phyloP scores from a whole-genome alignment of 2,113 vertebrate species.

The Caranx ignobilis region DNA sequence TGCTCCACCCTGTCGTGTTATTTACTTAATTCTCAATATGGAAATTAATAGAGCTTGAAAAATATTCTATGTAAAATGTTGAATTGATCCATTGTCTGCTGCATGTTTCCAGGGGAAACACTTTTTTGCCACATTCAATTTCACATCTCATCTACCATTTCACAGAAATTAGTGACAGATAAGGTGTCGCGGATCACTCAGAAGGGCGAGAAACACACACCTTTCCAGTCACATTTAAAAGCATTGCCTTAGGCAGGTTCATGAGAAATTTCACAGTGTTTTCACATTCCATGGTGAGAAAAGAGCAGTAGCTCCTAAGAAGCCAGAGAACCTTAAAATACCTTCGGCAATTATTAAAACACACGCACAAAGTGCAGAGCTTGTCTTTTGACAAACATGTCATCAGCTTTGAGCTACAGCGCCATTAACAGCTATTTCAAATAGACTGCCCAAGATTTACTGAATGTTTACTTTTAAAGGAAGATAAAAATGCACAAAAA shows the following conservation, averaged over 20 bases:
- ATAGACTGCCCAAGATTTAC: conserved; percentile 9
- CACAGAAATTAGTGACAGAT: conserved; percentile 50
- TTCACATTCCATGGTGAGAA: conserved; percentile 28
- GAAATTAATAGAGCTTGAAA: conserved; percentile 1
- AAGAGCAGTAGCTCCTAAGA: conserved; percentile 12
- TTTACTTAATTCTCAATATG: neutral
- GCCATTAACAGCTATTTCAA: neutral
- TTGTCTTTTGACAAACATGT: conserved; percentile 17
- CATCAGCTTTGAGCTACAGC: conserved; percentile 11
- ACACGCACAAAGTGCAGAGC: conserved; percentile 4
- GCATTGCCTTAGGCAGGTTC: conserved; percentile 28
- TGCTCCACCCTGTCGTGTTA: neutral
- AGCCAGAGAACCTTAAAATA: conserved; percentile 19
- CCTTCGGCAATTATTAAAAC: conserved; percentile 13
- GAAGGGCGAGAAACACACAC: conserved; percentile 44
- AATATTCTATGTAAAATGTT: conserved; percentile 6
- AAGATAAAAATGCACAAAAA: conserved; percentile 10
- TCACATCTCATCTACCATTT: conserved; percentile 34
- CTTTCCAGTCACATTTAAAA: conserved; percentile 47
- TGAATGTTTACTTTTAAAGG: conserved; percentile 6
- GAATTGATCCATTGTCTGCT: conserved; percentile 9
- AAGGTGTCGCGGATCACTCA: conserved; percentile 43
- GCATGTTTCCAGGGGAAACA: neutral
- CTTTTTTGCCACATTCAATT: conserved; percentile 20
- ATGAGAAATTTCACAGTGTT: neutral